phyloP scores from a whole-genome alignment of 2,888 invertebrate genomes.

The Penaeus monodon region DNA sequence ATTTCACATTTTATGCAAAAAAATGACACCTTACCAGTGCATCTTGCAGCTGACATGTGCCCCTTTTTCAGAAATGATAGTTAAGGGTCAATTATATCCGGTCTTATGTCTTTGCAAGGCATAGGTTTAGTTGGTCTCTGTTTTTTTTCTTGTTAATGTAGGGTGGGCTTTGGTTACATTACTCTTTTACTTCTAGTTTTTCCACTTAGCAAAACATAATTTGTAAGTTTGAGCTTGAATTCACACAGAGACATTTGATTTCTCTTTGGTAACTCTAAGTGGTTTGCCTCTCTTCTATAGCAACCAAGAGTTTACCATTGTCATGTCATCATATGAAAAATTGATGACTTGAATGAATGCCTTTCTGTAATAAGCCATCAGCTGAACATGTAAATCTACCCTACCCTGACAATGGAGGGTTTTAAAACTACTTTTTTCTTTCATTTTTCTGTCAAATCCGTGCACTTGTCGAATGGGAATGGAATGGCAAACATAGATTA shows the following conservation, averaged over 20 bases:
- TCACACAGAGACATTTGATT: slow-evolving; percentile 8
- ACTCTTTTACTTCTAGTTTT: slow-evolving; percentile 7
- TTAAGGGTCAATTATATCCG: neutral
- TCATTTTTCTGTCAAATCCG: slow-evolving; percentile 58
- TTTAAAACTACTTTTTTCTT: slow-evolving; percentile 40
- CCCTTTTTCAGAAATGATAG: slow-evolving; percentile 8
- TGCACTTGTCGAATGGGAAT: slow-evolving; percentile 36
- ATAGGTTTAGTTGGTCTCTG: neutral
- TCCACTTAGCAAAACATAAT: slow-evolving; percentile 13
- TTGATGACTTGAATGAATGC: slow-evolving; percentile 6
- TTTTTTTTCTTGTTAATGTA: slow-evolving; percentile 2
- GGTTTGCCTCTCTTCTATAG: slow-evolving; percentile 21
- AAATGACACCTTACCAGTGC: too few relatives aligned
- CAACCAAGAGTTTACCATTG: slow-evolving; percentile 35
- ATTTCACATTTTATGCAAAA: too few relatives aligned
- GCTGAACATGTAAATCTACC: slow-evolving; percentile 58
- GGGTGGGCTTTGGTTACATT: neutral
- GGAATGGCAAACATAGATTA: slow-evolving; percentile 19
- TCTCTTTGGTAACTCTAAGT: neutral
- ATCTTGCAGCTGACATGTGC: neutral
- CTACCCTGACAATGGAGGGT: slow-evolving; percentile 55
- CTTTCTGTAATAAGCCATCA: slow-evolving; percentile 41
- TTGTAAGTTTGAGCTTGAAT: too few relatives aligned
- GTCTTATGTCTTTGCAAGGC: neutral
- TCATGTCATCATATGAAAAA: slow-evolving; percentile 44